A percentile compares a stretch with the other conserved stretches of the same genome.
Conservation (phyloP, 35 echinoderm and acorn worm genomes). For the Heliocidaris tuberculata region DNA sequence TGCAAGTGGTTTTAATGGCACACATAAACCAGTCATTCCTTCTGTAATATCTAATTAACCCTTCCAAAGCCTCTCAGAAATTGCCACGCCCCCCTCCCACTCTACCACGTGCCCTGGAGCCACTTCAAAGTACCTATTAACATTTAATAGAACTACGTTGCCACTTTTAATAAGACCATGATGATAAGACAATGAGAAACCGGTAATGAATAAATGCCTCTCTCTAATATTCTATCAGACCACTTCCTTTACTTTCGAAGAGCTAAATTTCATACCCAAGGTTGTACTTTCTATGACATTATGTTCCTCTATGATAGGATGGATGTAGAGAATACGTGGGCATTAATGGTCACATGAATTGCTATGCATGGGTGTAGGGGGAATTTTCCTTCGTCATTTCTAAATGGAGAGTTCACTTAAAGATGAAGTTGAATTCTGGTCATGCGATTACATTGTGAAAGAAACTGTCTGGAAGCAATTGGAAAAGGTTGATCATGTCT, state of each 20-base stretch:
- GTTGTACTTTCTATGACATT: background rate
- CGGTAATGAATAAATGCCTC: background rate
- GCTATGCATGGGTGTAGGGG: background rate
- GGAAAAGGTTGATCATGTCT: no score
- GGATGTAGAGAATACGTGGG: background rate
- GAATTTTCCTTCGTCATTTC: background rate
- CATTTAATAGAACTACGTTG: background rate
- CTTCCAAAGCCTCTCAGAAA: background rate
- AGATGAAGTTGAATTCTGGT: no score
- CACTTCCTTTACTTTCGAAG: background rate
- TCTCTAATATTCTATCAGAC: background rate
- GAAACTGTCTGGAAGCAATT: no score
- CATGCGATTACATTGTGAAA: no score
- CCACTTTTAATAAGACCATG: background rate
- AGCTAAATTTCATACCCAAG: background rate
- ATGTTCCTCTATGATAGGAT: background rate
- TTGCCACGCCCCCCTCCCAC: background rate
- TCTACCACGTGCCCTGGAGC: background rate
- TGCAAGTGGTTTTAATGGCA: no score
- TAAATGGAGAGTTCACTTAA: background rate
- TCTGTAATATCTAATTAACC: no score
- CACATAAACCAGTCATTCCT: no score
- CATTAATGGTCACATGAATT: background rate
- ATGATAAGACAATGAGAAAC: background rate
- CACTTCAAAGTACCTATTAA: background rate